phyloP scores from a whole-genome alignment of 2,113 vertebrate species.

The Lucifuga dentata region DNA sequence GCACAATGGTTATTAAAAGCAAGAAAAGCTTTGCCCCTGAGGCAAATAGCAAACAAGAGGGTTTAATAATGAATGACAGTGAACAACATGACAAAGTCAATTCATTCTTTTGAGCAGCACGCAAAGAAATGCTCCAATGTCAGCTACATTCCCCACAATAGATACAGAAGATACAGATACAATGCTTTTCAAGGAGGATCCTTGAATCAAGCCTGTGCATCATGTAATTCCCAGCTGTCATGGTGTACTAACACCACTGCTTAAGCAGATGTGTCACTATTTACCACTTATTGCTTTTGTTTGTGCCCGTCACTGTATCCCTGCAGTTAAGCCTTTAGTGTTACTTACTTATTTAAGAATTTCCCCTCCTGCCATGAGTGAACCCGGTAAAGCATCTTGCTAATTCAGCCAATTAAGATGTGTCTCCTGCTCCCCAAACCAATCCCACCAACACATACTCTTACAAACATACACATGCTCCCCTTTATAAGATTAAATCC shows the following conservation, averaged over 20 bases:
- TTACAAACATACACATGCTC: neutral
- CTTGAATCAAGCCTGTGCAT: slow-evolving; percentile 34
- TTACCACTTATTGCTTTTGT: slow-evolving; percentile 71
- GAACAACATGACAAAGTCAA: slow-evolving; percentile 50
- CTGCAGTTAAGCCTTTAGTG: slow-evolving; percentile 47
- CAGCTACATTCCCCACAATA: slow-evolving; percentile 33
- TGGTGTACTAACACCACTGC: slow-evolving; percentile 27
- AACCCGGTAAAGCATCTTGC: slow-evolving; percentile 46
- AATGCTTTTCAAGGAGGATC: slow-evolving; percentile 12
- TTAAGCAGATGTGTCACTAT: slow-evolving; percentile 63
- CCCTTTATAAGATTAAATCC: neutral
- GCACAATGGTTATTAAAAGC: slow-evolving; percentile 61
- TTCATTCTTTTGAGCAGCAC: slow-evolving; percentile 41
- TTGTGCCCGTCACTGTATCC: slow-evolving; percentile 58
- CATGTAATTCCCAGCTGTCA: slow-evolving; percentile 67
- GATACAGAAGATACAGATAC: slow-evolving; percentile 28
- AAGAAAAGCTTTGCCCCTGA: slow-evolving; percentile 38
- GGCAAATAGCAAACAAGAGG: slow-evolving; percentile 54
- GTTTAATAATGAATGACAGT: slow-evolving; percentile 66
- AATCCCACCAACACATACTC: neutral
- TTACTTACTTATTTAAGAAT: slow-evolving; percentile 52
- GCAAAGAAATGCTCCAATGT: slow-evolving; percentile 42
- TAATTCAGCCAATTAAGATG: slow-evolving; percentile 40
- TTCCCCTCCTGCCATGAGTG: slow-evolving; percentile 16
- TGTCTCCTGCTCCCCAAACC: slow-evolving; percentile 2